phyloP scores from a whole-genome alignment of 2,797 vertebrate species.

The Halcyon chelicuti region DNA sequence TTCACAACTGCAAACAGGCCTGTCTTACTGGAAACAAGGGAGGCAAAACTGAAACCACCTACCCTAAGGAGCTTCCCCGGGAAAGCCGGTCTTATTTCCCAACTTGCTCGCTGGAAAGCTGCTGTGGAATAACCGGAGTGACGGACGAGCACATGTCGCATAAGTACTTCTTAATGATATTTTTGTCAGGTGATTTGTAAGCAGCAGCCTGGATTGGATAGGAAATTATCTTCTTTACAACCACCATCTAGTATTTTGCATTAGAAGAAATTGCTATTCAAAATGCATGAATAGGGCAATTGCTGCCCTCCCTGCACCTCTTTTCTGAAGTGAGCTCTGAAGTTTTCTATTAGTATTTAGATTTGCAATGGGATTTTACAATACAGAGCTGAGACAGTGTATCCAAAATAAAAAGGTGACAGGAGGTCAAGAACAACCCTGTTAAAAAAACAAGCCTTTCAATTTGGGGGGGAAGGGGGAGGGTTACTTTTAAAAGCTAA shows the following conservation, averaged over 20 bases:
- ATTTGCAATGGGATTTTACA: neutral
- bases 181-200: conserved; percentile 56
- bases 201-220: conserved; percentile 21
- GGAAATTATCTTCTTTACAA: neutral
- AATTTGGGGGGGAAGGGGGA: neutral
- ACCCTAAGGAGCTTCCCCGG: conserved; percentile 47
- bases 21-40: neutral
- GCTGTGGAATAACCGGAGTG: conserved; percentile 3
- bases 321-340: neutral
- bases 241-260: neutral
- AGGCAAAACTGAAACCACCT: conserved; percentile 57
- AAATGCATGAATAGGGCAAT: neutral
- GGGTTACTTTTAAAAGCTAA: neutral
- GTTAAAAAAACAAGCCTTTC: neutral
- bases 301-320: neutral
- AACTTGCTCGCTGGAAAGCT: neutral
- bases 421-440: neutral
- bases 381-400: neutral
- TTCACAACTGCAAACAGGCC: neutral
- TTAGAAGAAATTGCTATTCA: neutral
- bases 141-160: neutral
- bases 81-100: conserved; percentile 26
- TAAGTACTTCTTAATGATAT: neutral
- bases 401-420: neutral
- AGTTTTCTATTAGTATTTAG: neutral